Base-by-base conservation (phyloP, 2,113 vertebrate genomes). In the Notarius lentiginosus region DNA sequence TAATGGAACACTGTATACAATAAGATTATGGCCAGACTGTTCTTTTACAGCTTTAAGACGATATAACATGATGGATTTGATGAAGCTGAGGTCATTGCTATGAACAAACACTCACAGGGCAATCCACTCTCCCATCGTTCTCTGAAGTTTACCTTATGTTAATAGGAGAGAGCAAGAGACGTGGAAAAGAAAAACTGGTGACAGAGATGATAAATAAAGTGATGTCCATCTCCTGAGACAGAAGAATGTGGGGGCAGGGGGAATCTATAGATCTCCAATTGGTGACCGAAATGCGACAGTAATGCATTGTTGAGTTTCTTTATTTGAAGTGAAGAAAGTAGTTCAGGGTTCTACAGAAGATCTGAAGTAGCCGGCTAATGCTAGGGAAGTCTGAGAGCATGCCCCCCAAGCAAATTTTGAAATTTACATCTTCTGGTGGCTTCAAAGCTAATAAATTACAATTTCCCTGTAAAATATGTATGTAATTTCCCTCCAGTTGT, bases 161-260 rank as follows among this genome's bases (percentile, higher is more conserved):
- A 51, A 51, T 76, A 49, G 8, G 22, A 72, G 66, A 56, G n/a
- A 72, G 49, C 53, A 7, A 70, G 65, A 61, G 49, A 65, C n/a
- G 24, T 65, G 24, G n/a, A 65, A 92, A 90, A 55, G 83, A 7
- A 92, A 10, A 66, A 66, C 3, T n/a, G 4, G 27, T 5, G 56
- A 60, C 22, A 90, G 83, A 90, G 76, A n/a, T 10, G 22, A 63
- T 47, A 61, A 60, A 73, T 24, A 51, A 41, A 61, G 15, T 20
- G 8, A 76, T 65, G 47, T 75, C 47, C 22, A 15, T 18, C 15
- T 27, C 47, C 47, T 27, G 14, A 61, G 55, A 76, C 20, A 63
- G 53, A 84, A 79, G 7, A 2, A 30, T 53, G 12, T n/a, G 24
- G 24, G 12, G 1, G 9, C 41, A 1, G 5, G 49, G 84, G 30